phyloP scores from a whole-genome alignment of 2,888 invertebrate genomes.

The Epistrophe eligans region DNA sequence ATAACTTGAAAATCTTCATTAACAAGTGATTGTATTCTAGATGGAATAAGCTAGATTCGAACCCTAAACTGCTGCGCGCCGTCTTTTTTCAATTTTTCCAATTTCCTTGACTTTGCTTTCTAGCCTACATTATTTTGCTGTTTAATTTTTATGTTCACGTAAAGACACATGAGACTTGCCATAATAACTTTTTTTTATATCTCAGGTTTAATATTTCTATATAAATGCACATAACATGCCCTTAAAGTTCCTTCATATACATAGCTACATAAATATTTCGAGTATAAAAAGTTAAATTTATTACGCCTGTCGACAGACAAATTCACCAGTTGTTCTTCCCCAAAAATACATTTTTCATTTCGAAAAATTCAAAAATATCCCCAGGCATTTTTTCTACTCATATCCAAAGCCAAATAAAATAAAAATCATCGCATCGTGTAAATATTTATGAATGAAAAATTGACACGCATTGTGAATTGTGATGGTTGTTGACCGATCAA shows the following conservation, averaged over 20 bases:
- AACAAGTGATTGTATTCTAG: too few relatives aligned
- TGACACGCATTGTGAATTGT: slow-evolving; percentile 10
- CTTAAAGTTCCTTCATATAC: background rate
- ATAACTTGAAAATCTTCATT: too few relatives aligned
- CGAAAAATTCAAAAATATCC: background rate
- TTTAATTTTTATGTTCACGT: too few relatives aligned
- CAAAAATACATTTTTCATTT: background rate
- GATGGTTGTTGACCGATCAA: slow-evolving; percentile 13
- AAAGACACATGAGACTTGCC: background rate
- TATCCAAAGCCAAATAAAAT: background rate
- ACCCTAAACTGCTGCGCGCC: too few relatives aligned
- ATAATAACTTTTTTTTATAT: too few relatives aligned
- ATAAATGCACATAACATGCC: background rate
- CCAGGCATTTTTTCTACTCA: background rate
- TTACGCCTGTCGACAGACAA: background rate
- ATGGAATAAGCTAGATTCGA: too few relatives aligned
- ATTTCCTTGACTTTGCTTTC: too few relatives aligned
- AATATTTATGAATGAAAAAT: slow-evolving; percentile 24
- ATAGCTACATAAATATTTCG: background rate
- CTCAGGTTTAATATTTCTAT: too few relatives aligned
- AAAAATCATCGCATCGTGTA: slow-evolving; percentile 5
- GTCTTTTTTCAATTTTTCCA: too few relatives aligned
- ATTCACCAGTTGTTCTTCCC: background rate
- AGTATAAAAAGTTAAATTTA: slow-evolving; percentile 6
- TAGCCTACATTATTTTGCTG: too few relatives aligned